A percentile compares a stretch with the other conserved stretches of the same genome.
phyloP scores from a whole-genome alignment of 2,113 vertebrate species.

The Vidua chalybeata region DNA sequence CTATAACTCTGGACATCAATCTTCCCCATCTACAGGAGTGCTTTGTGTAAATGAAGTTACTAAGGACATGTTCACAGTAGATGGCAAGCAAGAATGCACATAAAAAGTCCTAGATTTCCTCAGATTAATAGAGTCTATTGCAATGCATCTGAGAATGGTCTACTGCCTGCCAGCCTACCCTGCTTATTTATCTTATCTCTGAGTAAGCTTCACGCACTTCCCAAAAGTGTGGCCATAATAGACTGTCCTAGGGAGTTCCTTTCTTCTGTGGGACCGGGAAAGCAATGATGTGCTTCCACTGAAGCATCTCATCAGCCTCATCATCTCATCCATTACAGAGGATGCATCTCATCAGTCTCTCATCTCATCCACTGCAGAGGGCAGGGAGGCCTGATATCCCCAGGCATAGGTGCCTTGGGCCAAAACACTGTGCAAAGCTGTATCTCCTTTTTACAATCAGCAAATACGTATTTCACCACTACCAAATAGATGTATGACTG shows the following conservation, averaged over 20 bases:
- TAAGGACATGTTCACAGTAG: neutral
- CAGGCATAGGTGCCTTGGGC: neutral
- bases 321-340: too few relatives aligned
- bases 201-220: neutral
- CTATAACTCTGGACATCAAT: neutral
- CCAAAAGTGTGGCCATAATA: neutral
- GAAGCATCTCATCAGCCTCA: neutral
- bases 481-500: neutral
- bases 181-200: neutral
- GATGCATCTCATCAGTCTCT: neutral
- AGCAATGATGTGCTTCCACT: neutral
- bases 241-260: neutral
- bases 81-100: neutral
- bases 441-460: neutral
- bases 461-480: neutral
- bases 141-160: neutral
- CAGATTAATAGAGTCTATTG: neutral
- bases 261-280: neutral
- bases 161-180: neutral
- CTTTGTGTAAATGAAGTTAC: neutral
- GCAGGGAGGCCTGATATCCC: neutral
- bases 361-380: neutral
- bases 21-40: neutral
- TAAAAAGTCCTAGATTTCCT: neutral
- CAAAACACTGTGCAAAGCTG: neutral